phyloP scores from a whole-genome alignment of 2,888 invertebrate species.

The Mechanitis messenoides region DNA sequence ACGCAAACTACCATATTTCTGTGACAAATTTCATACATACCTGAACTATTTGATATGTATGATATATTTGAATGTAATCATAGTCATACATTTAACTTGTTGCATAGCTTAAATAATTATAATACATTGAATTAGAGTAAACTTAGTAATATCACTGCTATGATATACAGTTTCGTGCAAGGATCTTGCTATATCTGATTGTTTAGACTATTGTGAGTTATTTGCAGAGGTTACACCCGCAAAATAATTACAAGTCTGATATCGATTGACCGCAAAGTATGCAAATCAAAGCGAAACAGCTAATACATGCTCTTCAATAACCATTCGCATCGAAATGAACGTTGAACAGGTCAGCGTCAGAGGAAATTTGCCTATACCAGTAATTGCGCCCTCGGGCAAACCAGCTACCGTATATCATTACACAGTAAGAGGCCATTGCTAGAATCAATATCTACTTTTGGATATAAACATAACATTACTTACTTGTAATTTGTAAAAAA shows the following conservation, averaged over 20 bases:
- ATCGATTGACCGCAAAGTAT: slow-evolving; percentile 9
- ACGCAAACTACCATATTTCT: slow-evolving; percentile 16
- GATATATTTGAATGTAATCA: slow-evolving; percentile 3
- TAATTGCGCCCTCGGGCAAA: slow-evolving; percentile 35
- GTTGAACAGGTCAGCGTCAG: slow-evolving; percentile 27
- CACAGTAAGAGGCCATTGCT: slow-evolving; percentile 29
- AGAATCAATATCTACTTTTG: slow-evolving; percentile 34
- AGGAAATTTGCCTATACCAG: slow-evolving; percentile 35
- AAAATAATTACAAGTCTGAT: neutral
- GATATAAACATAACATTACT: neutral
- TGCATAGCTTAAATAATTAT: slow-evolving; percentile 5
- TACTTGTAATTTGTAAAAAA: too few relatives aligned
- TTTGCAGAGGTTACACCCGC: neutral
- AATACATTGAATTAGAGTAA: neutral
- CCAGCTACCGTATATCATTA: slow-evolving; percentile 32
- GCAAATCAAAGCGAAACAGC: slow-evolving; percentile 18
- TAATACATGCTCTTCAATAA: slow-evolving; percentile 11
- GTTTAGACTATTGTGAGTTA: neutral
- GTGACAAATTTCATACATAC: slow-evolving; percentile 31
- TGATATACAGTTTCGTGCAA: too few relatives aligned
- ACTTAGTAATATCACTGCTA: too few relatives aligned
- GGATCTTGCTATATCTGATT: neutral
- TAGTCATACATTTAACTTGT: slow-evolving; percentile 12
- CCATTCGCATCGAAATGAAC: slow-evolving; percentile 27
- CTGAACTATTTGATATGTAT: slow-evolving; percentile 16